Base-by-base conservation (phyloP, 2,888 invertebrate species). In the Lasioglossum malachurum region DNA sequence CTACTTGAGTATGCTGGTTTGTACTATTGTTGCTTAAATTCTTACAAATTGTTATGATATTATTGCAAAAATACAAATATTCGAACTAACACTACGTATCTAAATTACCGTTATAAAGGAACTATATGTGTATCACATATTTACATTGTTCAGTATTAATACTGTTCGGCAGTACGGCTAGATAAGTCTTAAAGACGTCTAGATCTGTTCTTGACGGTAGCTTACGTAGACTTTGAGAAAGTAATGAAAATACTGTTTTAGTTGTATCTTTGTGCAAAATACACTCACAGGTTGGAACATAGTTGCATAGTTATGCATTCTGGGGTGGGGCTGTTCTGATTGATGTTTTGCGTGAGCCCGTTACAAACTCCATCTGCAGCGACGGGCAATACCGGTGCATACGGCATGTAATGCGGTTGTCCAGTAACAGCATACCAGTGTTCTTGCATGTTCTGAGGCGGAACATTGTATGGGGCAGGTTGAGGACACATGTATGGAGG, bases 381-480 rank as follows among this genome's bases (percentile, higher is more conserved):
- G 1, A 83, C 46, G 1, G 87, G 69, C 16, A 87, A 31, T 3
- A 88, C 71, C 35, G 85, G 87, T 10, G 87, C 46, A 10, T 86
- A 91, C 19, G 82, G 92, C 81, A 93, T 76, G 46, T 89, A 93
- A 73, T 93, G 92, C 5, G 92, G 84, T 79, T 92, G 93, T 49
- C 91, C 92, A 53, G 91, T 86, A 35, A 93, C 78, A 23, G 93
- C 86, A 57, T 93, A 94, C 94, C 94, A 94, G 35, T 92, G 93
- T 7, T 94, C 94, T 19, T 88, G 91, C 27, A 88, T 69, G 57
- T 89, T 91, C 72, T 86, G 90, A 4, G 89, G 84, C 1, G 90
- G 89, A 4, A 89, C 71, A 31, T 77, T 76, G 12, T 87, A 86
- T 0, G 91, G 78, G 1, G 91, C 72, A n/a, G 92, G 90, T 19